Evolutionary conservation across 2,113 vertebrate species (phyloP), one percentile per base, ranked within the genome.

Genomic region (Lepus americanus): DNA sequence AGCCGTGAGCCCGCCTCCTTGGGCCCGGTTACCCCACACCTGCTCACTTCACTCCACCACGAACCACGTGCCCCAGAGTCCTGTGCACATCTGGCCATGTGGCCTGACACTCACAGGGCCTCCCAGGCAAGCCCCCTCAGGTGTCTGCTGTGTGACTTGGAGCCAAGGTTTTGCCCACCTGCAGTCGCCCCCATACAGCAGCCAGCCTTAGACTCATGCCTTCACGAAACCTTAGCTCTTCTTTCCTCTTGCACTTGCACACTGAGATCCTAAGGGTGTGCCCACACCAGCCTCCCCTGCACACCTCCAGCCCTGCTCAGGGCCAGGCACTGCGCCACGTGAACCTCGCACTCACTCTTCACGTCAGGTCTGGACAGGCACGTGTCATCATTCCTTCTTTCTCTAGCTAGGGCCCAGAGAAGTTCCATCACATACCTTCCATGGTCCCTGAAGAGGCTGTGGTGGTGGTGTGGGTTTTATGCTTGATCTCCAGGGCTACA

Each of bases 201-300:
- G 14, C 55, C 55, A 16, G 29, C 31, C 14, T 77, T 7, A 9
- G 33, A 22, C 10, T 25, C 53, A 29, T 36, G 0, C 22, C 17
- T 76, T 44, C 25, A 9, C n/a, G 63, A 72, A 55, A 6, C 33
- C 44, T n/a, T 5, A 74, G 83, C 83, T 25, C 61, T 61, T 19
- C 22, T 22, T 27, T 49, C 25, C 69, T 9, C 51, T 49, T 17
- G 55, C 20, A 13, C 39, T 39, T 55, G 20, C 0, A 1, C 5
- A 0, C 81, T 23, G 39, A 6, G 53, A 17, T 14, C 49, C 3
- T 13, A 3, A 2, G 29, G 36, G 33, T 10, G 29, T 3, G 0
- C 31, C 66, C 10, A 4, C 39, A n/a, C 22, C 29, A 3, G 72
- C 31, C 3, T 29, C 0, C 0, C 17, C 9, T 16, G 0, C 16